phyloP scores from a whole-genome alignment of 2,797 vertebrate genomes.

The Gastrophryne carolinensis region DNA sequence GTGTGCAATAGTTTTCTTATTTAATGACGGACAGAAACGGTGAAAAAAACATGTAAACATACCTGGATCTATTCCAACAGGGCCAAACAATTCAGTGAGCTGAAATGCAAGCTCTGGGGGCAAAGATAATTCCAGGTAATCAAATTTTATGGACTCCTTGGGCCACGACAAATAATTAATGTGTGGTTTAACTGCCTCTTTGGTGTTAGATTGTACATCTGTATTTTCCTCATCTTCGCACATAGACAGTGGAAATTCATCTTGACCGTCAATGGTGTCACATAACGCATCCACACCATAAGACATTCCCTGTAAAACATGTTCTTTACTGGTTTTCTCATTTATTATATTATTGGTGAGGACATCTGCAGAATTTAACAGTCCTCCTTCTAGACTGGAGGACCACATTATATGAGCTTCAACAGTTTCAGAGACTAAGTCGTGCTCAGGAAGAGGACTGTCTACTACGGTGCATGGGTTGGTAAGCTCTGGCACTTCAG shows the following conservation, averaged over 20 bases:
- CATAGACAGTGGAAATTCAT: conserved; percentile 1
- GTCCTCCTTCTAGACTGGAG: neutral
- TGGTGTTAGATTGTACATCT: neutral
- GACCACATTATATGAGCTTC: neutral
- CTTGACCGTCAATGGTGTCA: conserved; percentile 51
- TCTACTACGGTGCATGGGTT: neutral
- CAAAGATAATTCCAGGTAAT: conserved; percentile 85
- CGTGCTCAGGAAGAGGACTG: neutral
- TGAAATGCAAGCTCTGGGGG: conserved; percentile 92
- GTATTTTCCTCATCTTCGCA: conserved; percentile 51
- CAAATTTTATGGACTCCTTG: conserved; percentile 74
- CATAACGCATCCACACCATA: neutral
- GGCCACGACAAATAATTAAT: conserved; percentile 42
- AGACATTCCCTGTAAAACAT: neutral
- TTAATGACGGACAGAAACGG: too few species aligned
- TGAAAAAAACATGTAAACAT: too few species aligned
- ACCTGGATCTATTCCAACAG: conserved; percentile 93
- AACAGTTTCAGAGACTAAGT: neutral
- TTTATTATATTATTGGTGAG: neutral
- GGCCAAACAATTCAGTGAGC: conserved; percentile 92
- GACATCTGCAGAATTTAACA: neutral
- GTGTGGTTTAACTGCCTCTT: conserved; percentile 50
- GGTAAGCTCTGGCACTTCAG: neutral
- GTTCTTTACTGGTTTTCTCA: neutral
- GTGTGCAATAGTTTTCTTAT: too few species aligned